phyloP scores from a whole-genome alignment of 2,797 vertebrate species.

The Sebastolobus altivelis region DNA sequence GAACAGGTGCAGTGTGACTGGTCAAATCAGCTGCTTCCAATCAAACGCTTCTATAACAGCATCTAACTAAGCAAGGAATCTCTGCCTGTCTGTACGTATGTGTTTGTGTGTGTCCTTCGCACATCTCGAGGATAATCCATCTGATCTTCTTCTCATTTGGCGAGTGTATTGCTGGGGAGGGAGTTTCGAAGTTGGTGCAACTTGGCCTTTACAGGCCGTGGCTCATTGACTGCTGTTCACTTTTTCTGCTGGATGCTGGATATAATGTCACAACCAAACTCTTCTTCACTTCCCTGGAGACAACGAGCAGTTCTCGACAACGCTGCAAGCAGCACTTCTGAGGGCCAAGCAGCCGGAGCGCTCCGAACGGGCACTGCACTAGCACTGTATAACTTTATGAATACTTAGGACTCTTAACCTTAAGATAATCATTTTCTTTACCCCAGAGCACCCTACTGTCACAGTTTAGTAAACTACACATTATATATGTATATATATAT shows the following conservation, averaged over 20 bases:
- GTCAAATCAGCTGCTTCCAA: slow-evolving; percentile 38
- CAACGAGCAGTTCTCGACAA: background rate
- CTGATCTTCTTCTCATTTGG: background rate
- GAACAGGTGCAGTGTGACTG: slow-evolving; percentile 46
- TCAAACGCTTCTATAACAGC: slow-evolving; percentile 6
- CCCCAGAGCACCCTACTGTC: too few species aligned
- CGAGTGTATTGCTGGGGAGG: background rate
- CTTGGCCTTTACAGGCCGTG: background rate
- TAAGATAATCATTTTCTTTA: background rate
- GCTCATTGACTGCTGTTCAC: background rate
- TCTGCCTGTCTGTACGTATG: background rate
- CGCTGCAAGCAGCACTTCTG: background rate
- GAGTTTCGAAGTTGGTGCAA: background rate
- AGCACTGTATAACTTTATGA: background rate
- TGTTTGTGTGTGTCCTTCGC: background rate
- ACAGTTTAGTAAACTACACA: background rate
- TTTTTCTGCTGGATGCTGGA: background rate
- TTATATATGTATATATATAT: background rate
- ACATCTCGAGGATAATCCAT: background rate
- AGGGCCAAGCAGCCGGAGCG: background rate
- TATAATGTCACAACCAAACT: background rate
- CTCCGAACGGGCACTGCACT: background rate
- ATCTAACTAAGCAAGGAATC: background rate
- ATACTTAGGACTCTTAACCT: background rate
- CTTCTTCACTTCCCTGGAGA: background rate